A percentile compares a stretch with the other conserved stretches of the same genome.
Evolutionary conservation across 2,888 invertebrate species (phyloP).

Genomic region (Tetranychus piercei): DNA sequence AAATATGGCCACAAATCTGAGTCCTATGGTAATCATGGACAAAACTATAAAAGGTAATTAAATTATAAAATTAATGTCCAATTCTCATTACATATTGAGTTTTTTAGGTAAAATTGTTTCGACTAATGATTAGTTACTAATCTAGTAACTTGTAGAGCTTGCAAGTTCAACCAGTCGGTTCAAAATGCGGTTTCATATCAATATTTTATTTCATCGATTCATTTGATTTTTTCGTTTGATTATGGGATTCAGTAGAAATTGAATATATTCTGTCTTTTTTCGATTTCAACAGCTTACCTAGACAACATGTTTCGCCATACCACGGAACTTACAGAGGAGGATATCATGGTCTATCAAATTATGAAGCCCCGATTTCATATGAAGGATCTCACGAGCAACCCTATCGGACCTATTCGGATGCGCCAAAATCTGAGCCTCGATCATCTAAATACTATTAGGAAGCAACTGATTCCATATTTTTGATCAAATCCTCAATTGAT

Average conservation of each 20-base stretch:
- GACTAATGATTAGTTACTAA: too few species aligned
- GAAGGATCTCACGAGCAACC: neutral
- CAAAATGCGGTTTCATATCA: too few species aligned
- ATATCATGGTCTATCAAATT: neutral
- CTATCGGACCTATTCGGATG: neutral
- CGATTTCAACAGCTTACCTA: neutral
- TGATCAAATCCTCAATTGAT: too few species aligned
- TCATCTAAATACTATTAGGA: neutral
- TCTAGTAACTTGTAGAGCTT: too few species aligned
- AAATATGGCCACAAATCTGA: neutral
- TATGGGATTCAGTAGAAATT: neutral
- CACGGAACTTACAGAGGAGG: neutral
- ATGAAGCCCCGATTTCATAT: neutral
- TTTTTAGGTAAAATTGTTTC: neutral
- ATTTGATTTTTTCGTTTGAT: neutral
- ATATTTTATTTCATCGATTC: too few species aligned
- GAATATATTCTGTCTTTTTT: neutral
- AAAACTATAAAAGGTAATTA: conserved; percentile 16
- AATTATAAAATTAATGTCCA: neutral
- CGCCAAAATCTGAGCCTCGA: neutral
- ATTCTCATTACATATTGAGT: neutral
- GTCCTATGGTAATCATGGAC: neutral
- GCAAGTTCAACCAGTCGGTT: too few species aligned
- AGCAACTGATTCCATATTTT: too few species aligned
- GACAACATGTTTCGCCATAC: neutral